Conservation (phyloP, 2,797 vertebrate species). For the Peromyscus aztecus region DNA sequence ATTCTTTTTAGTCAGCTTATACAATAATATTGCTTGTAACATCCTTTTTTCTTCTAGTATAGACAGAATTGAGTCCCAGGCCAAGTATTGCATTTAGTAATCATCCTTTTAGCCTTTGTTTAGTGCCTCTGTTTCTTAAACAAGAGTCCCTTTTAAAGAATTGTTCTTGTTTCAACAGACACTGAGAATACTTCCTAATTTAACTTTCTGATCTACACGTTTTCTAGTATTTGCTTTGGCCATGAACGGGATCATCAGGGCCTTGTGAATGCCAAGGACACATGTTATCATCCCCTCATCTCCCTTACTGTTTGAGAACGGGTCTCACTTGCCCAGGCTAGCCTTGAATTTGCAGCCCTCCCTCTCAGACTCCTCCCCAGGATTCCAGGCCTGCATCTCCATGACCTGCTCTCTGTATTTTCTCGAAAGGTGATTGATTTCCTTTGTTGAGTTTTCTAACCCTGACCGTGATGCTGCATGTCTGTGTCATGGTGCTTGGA, state of each 20-base stretch:
- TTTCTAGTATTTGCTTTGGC: background rate
- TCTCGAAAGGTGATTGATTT: background rate
- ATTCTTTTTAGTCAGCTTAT: constrained; percentile 32
- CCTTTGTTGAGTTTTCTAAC: background rate
- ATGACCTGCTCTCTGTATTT: background rate
- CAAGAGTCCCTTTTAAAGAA: constrained; percentile 12
- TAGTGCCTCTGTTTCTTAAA: background rate
- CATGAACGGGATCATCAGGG: background rate
- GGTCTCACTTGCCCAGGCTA: background rate
- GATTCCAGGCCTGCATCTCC: background rate
- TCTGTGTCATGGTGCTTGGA: background rate
- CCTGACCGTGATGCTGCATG: background rate
- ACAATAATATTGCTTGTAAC: background rate
- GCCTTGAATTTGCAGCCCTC: background rate
- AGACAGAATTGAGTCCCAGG: background rate
- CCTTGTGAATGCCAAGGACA: background rate
- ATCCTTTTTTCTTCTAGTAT: background rate
- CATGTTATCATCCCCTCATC: background rate
- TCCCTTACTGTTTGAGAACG: background rate
- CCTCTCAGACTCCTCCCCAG: background rate
- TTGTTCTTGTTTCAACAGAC: background rate
- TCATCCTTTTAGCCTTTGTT: background rate
- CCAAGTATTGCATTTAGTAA: background rate
- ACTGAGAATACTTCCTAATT: background rate
- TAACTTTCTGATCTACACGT: background rate